These are phyloP conservation scores for Xylocampa areola DNA, from an alignment of 2,888 invertebrate genomes.

Conservation along the genomic window DNA sequence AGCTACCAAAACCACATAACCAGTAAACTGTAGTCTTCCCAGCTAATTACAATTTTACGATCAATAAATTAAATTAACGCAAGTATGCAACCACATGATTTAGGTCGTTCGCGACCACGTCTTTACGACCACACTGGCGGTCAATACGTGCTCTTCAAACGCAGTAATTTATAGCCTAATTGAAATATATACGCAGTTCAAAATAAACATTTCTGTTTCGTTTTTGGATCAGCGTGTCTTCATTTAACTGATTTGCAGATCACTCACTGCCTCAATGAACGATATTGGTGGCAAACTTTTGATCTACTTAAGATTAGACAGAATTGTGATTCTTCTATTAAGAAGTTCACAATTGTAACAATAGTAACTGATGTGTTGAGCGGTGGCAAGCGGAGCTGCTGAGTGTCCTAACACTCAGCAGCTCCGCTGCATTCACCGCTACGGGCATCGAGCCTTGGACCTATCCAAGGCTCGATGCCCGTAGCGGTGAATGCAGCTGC, in stretches of 20 bases:
- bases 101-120: conserved; percentile 13
- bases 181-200: conserved; percentile 50
- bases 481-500: too few relatives aligned
- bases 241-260: conserved; percentile 32
- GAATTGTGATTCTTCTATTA: conserved; percentile 2
- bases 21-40: conserved; percentile 15
- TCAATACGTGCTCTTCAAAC: conserved; percentile 50
- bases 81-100: conserved; percentile 44
- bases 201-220: conserved; percentile 53
- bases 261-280: conserved; percentile 41
- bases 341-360: too few relatives aligned
- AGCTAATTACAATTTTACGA: conserved; percentile 54
- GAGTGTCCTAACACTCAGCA: too few relatives aligned
- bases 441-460: too few relatives aligned
- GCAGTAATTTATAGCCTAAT: conserved; percentile 45
- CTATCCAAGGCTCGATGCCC: too few relatives aligned
- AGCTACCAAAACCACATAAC: conserved; percentile 18
- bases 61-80: conserved; percentile 41
- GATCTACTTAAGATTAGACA: conserved; percentile 26
- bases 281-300: conserved; percentile 29
- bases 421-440: too few relatives aligned
- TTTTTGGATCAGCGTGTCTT: conserved; percentile 40
- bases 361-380: too few relatives aligned
- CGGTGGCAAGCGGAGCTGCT: too few relatives aligned
- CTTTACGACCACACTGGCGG: conserved; percentile 39